phyloP scores from a whole-genome alignment of 2,797 vertebrate species.

The Myotis vivesi region DNA sequence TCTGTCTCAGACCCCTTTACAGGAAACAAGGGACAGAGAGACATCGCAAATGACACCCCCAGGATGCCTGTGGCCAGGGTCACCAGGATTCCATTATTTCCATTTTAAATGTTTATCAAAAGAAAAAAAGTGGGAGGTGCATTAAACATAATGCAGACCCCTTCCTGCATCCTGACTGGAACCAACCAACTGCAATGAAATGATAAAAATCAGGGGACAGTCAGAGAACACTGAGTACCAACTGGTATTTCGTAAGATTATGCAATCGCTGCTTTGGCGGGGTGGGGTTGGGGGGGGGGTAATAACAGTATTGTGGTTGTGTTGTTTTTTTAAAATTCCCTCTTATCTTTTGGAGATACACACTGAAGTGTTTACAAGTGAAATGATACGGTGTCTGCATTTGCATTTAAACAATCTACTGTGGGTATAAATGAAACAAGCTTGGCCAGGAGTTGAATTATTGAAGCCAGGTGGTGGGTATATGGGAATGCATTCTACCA shows the following conservation, averaged over 20 bases:
- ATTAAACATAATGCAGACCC: not conserved
- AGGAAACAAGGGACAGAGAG: not conserved
- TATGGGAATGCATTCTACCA: not conserved
- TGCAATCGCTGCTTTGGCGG: not conserved
- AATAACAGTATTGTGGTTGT: not conserved
- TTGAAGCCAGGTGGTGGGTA: not conserved
- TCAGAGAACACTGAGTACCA: fast-evolving
- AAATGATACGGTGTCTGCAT: not conserved
- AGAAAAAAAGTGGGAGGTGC: not conserved
- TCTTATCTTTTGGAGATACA: not conserved
- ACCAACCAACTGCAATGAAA: not conserved
- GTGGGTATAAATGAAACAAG: not conserved
- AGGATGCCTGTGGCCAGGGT: not conserved
- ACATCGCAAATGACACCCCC: not conserved
- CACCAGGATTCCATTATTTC: not conserved
- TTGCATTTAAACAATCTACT: not conserved
- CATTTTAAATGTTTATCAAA: not conserved
- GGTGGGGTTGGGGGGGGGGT: fast-evolving
- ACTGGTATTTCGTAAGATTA: not conserved
- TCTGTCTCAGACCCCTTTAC: not conserved
- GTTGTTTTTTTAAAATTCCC: not conserved
- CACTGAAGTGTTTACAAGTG: not conserved
- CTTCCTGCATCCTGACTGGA: not conserved
- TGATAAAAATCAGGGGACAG: not conserved
- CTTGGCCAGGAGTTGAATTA: not conserved